These are phyloP conservation scores for Ciona savignyi DNA, from an alignment of 23 tunicate genomes.

Conservation along the genomic window DNA sequence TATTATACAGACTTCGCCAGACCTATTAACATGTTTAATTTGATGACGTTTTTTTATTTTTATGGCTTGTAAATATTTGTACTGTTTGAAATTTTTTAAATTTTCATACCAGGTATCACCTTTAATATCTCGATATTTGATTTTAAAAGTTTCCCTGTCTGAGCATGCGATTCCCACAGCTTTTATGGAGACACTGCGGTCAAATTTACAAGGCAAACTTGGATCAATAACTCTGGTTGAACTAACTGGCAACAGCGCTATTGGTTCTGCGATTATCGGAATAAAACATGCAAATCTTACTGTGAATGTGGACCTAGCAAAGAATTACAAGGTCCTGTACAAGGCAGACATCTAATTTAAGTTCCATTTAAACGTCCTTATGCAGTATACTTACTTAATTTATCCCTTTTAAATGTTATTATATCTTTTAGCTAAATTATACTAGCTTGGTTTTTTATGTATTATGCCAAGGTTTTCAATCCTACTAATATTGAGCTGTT, in stretches of 20 bases:
- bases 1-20: not conserved
- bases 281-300: slow-evolving; percentile 6
- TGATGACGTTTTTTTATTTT: not conserved
- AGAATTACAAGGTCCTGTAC: slow-evolving; percentile 40
- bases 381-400: too few relatives aligned
- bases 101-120: not conserved
- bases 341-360: slow-evolving; percentile 2
- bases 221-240: slow-evolving; percentile 33
- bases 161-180: too few relatives aligned
- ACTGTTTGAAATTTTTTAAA: too few relatives aligned
- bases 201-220: not conserved
- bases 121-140: too few relatives aligned
- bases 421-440: too few relatives aligned
- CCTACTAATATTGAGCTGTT: too few relatives aligned
- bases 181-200: slow-evolving; percentile 8
- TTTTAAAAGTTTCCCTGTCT: too few relatives aligned
- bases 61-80: too few relatives aligned
- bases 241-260: slow-evolving; percentile 33
- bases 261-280: slow-evolving; percentile 46
- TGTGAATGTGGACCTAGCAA: slow-evolving; percentile 20
- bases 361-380: too few relatives aligned
- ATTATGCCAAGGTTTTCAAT: too few relatives aligned
- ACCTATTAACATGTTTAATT: not conserved
- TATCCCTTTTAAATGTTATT: too few relatives aligned
- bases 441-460: too few relatives aligned